These are phyloP conservation scores for Andrena flavipes DNA, from an alignment of 2,888 invertebrate species.

Conservation along the genomic window DNA sequence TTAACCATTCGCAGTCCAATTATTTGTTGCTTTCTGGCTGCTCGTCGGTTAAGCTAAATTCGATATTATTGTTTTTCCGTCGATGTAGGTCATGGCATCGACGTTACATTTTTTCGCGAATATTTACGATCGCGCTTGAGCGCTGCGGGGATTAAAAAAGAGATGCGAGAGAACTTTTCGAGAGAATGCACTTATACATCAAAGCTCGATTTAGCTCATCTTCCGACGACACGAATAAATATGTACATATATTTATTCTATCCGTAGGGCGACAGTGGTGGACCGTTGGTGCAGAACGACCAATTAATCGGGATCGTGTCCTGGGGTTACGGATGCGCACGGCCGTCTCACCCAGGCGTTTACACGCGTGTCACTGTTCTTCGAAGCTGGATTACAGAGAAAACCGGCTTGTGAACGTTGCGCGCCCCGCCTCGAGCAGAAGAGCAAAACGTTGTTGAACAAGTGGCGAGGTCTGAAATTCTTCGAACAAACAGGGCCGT, in stretches of 20 bases:
- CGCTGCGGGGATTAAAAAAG: too few species aligned
- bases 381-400: slow-evolving; percentile 73
- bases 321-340: slow-evolving; percentile 86
- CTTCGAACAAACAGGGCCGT: not conserved
- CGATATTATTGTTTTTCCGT: not conserved
- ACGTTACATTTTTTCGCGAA: not conserved
- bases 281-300: slow-evolving; percentile 85
- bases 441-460: not conserved
- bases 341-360: slow-evolving; percentile 85
- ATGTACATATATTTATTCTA: not conserved
- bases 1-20: slow-evolving; percentile 32
- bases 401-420: slow-evolving; percentile 47
- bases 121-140: too few species aligned
- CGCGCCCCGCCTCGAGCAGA: not conserved
- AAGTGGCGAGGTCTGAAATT: not conserved
- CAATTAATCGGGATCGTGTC: slow-evolving; percentile 86
- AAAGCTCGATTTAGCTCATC: not conserved
- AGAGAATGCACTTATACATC: too few species aligned
- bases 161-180: too few species aligned
- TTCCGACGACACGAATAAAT: not conserved
- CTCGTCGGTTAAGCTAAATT: not conserved
- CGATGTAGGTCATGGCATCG: not conserved
- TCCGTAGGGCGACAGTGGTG: slow-evolving; percentile 86
- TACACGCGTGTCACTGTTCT: slow-evolving; percentile 85
- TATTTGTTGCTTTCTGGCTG: slow-evolving; percentile 11